A percentile compares a stretch with the other conserved stretches of the same genome.
Conservation (phyloP, 92 coral and sea anemone genomes). For the Galaxea fascicularis region DNA sequence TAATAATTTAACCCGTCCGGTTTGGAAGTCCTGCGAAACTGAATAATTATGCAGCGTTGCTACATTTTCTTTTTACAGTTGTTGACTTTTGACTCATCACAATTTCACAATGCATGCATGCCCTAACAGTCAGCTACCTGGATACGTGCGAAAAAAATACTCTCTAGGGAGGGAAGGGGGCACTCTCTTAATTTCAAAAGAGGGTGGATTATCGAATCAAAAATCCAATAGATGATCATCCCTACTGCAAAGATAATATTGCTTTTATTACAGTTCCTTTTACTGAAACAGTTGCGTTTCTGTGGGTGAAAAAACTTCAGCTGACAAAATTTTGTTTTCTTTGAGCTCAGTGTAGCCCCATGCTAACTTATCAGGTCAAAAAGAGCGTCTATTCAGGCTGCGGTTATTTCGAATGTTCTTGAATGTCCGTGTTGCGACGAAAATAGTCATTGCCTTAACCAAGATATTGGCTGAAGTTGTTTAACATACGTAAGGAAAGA, state of each 20-base stretch:
- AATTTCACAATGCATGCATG: slow-evolving; percentile 76
- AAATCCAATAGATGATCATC: slow-evolving; percentile 5
- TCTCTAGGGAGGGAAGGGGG: slow-evolving; percentile 53
- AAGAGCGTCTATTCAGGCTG: neutral
- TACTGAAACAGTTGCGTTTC: neutral
- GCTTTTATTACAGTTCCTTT: slow-evolving; percentile 14
- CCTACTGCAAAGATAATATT: slow-evolving; percentile 14
- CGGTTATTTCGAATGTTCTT: neutral
- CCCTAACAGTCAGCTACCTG: slow-evolving; percentile 72
- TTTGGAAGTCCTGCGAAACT: neutral
- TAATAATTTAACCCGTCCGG: neutral
- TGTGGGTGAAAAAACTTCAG: neutral
- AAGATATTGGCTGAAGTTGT: neutral
- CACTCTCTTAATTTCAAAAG: too few relatives aligned
- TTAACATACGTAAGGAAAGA: neutral
- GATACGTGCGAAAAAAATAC: slow-evolving; percentile 71
- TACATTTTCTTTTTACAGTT: slow-evolving; percentile 26
- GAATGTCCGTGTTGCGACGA: neutral
- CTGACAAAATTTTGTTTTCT: neutral
- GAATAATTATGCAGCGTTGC: slow-evolving; percentile 52
- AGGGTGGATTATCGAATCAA: neutral
- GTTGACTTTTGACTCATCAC: slow-evolving; percentile 46
- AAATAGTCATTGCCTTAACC: neutral
- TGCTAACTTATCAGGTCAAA: neutral
- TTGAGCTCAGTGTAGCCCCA: neutral